Conservation (phyloP, 2,113 vertebrate genomes). For the Bubo scandiacus region DNA sequence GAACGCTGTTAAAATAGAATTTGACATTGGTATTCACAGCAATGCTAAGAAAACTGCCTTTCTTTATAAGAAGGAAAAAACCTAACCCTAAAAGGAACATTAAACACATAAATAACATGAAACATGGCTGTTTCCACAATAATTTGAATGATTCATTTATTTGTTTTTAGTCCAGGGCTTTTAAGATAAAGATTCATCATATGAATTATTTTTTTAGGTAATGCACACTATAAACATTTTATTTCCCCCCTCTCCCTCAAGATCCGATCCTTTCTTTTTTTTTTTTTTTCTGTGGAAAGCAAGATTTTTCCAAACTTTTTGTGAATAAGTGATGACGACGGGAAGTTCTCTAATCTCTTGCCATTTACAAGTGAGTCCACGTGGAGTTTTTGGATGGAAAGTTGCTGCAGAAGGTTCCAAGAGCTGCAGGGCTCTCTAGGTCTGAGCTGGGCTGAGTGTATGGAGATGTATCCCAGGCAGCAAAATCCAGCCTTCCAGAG, state of each 20-base stretch:
- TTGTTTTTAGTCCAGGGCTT: constrained; percentile 34
- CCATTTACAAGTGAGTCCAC: constrained; percentile 61
- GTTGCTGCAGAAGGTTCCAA: constrained; percentile 42
- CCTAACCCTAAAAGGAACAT: constrained; percentile 27
- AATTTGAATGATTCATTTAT: constrained; percentile 40
- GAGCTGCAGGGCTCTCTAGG: constrained; percentile 17
- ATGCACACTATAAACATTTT: constrained; percentile 2
- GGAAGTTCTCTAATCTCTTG: constrained; percentile 65
- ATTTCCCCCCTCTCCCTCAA: not conserved
- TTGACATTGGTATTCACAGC: constrained; percentile 43
- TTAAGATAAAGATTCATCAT: constrained; percentile 57
- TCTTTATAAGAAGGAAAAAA: not conserved
- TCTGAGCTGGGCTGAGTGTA: not conserved
- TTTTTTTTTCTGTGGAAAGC: not conserved
- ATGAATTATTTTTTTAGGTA: constrained; percentile 40
- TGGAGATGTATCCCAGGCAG: constrained; percentile 63
- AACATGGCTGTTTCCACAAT: constrained; percentile 23
- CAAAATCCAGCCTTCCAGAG: constrained; percentile 45
- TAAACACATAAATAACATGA: constrained; percentile 39
- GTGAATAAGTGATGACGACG: constrained; percentile 25
- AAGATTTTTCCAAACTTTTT: constrained; percentile 29
- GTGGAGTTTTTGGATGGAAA: constrained; percentile 59
- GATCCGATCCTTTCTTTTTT: not conserved
- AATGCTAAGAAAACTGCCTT: constrained; percentile 45
- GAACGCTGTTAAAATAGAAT: constrained; percentile 28